phyloP scores from a whole-genome alignment of 2,888 invertebrate species.

The Frankliniella fusca region DNA sequence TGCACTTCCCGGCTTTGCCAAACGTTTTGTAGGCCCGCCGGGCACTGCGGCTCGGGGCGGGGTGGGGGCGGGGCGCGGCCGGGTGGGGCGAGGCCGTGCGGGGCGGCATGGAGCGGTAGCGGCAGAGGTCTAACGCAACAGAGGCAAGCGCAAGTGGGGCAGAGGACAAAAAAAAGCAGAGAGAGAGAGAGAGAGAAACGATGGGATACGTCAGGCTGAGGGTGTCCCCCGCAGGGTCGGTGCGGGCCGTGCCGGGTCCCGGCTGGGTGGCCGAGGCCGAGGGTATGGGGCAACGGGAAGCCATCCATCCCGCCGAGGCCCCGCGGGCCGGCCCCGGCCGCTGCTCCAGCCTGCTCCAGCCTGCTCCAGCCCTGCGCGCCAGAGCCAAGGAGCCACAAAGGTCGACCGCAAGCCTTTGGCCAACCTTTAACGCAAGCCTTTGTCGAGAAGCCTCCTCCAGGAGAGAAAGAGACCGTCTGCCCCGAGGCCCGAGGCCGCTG shows the following conservation, averaged over 20 bases:
- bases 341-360: not conserved
- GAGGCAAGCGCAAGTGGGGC: too few relatives aligned
- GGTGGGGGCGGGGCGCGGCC: not conserved
- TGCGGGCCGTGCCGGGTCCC: not conserved
- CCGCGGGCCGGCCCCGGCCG: too few relatives aligned
- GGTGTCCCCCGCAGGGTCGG: not conserved
- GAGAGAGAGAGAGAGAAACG: too few relatives aligned
- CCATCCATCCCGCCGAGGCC: too few relatives aligned
- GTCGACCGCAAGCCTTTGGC: not conserved
- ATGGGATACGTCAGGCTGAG: not conserved
- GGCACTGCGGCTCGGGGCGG: too few relatives aligned
- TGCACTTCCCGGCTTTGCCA: too few relatives aligned
- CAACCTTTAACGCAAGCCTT: not conserved
- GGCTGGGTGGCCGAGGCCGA: not conserved
- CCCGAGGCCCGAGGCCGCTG: not conserved
- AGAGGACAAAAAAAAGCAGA: too few relatives aligned
- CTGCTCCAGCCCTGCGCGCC: not conserved
- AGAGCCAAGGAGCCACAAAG: not conserved
- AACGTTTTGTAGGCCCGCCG: too few relatives aligned
- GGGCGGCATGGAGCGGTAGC: not conserved
- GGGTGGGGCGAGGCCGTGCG: not conserved
- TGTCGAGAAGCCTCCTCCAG: not conserved
- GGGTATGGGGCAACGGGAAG: not conserved
- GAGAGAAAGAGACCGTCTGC: not conserved
- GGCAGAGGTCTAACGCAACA: too few relatives aligned